A percentile compares a stretch with the other conserved stretches of the same genome.
phyloP scores from a whole-genome alignment of 2,797 vertebrate genomes.

The Channallabes apus region DNA sequence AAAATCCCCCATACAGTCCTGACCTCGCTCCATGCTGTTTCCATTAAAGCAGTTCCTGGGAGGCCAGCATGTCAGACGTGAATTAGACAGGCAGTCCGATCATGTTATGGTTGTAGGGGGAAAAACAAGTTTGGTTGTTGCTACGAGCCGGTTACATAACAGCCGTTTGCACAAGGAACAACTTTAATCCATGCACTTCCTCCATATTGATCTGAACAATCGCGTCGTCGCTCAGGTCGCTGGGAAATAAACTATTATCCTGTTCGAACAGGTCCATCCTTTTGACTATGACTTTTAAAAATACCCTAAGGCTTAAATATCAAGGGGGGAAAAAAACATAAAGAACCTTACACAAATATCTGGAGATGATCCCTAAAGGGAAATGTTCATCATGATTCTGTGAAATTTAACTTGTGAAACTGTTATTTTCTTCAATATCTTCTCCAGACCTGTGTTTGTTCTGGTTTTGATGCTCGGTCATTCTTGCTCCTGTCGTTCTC shows the following conservation, averaged over 20 bases:
- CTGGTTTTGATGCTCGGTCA: background rate
- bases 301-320: background rate
- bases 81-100: no score
- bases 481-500: background rate
- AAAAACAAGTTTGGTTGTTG: background rate
- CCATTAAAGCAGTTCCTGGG: no score
- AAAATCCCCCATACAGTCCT: no score
- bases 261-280: conserved; percentile 6
- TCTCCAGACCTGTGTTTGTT: background rate
- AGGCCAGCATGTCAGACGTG: no score
- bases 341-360: background rate
- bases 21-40: no score
- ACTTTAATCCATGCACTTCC: background rate
- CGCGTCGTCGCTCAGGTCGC: background rate
- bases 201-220: background rate
- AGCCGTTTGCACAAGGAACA: background rate
- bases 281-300: background rate
- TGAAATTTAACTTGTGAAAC: no score
- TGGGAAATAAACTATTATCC: conserved; percentile 13
- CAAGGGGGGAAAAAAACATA: background rate
- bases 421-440: background rate
- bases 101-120: background rate
- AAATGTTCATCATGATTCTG: background rate
- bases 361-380: no score
- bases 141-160: background rate